phyloP scores from a whole-genome alignment of 92 coral and sea anemone genomes.

The Parazoanthus swiftii region DNA sequence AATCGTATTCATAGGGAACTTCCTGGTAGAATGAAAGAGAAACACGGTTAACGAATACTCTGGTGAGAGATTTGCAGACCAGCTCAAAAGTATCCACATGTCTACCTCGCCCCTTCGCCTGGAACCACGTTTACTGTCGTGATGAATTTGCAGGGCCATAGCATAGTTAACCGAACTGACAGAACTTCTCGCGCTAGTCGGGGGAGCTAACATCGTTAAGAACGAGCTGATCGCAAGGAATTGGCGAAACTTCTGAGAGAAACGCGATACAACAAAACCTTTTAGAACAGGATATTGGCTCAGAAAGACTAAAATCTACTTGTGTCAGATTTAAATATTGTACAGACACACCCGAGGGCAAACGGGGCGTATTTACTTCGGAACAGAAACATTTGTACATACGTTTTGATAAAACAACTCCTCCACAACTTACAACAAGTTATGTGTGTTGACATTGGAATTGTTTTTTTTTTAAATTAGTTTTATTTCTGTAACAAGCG shows the following conservation, averaged over 20 bases:
- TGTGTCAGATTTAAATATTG: constrained; percentile 20
- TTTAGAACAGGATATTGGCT: constrained; percentile 38
- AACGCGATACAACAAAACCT: constrained; percentile 30
- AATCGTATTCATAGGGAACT: constrained; percentile 30
- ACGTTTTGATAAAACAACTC: background rate
- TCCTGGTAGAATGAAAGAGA: constrained; percentile 16
- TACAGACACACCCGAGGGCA: constrained; percentile 38
- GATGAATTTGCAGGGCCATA: constrained; percentile 10
- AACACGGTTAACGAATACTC: background rate
- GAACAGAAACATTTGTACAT: background rate
- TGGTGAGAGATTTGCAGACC: background rate
- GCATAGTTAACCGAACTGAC: constrained; percentile 11
- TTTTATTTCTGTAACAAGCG: background rate
- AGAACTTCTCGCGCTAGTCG: constrained; percentile 23
- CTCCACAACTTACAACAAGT: background rate
- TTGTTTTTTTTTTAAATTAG: background rate
- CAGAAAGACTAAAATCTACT: constrained; percentile 1
- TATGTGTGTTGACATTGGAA: background rate
- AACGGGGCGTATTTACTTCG: constrained; percentile 4
- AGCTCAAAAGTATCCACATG: background rate
- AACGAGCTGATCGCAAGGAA: constrained; percentile 3
- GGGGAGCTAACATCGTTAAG: constrained; percentile 35
- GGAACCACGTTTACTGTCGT: background rate
- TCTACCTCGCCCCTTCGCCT: constrained; percentile 24
- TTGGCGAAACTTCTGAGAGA: constrained; percentile 27